Evolutionary conservation across 64 coral and sea anemone genomes (phyloP), one percentile per base, ranked within the genome.

Genomic region (Orbicella faveolata): DNA sequence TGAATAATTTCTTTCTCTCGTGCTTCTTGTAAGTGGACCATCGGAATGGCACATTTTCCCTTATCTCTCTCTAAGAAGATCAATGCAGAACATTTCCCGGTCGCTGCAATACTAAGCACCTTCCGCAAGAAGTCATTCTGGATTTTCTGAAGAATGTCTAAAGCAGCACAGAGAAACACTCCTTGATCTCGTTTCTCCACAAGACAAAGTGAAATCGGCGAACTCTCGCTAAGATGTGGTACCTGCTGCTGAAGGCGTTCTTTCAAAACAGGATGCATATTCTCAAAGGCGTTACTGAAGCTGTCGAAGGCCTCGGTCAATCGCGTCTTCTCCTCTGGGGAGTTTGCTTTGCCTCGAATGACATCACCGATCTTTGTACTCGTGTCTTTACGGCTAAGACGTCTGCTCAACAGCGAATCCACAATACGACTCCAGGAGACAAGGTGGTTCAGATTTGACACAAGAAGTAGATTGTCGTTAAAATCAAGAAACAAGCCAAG

Each of bases 1-100:
- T 93, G 83, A 63, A 99, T 99, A 25, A 99, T 61, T 51, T 99
- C 97, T 53, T 69, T 96, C 72, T 99, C 94, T 36, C 88, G 92
- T n/a, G 94, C 97, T 23, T 99, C 97, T 35, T 96, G 97, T 34
- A 99, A 52, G 63, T 95, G 84, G 36, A 93, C 85, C 37, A 65
- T 52, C 74, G 74, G 66, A 37, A 96, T 51, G 55, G 65, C 67
- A 76, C 63, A 86, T 36, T 73, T 57, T 55, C 63, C 73, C 18
- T 74, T 65, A 34, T 53, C 84, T 75, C 81, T 83, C 70, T 88
- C 36, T 35, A 99, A 23, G 55, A 93, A 99, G 51, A 79, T 52
- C 26, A 99, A 78, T 6, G 94, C 91, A 21, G 97, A 74, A 86
- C 84, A 90, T 52, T 89, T 95, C 78, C 91, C 91, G 44, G 66